Conservation (phyloP, 2,113 vertebrate species). For the Brevimyrus niger region DNA sequence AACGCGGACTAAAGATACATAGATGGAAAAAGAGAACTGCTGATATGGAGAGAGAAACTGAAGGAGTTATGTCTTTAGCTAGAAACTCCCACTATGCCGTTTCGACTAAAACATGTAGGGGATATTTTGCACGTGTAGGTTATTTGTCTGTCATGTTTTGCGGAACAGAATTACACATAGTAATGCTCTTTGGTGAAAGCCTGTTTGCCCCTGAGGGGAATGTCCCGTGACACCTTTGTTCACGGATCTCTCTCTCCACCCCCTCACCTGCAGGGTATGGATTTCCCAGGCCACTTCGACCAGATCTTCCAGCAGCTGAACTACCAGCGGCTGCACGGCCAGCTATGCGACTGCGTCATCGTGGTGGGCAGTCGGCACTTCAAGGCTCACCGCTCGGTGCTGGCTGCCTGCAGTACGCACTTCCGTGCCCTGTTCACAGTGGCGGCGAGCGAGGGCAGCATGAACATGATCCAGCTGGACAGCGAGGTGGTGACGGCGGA, state of each 20-base stretch:
- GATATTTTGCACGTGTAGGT: not conserved
- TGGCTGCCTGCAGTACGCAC: slow-evolving; percentile 94
- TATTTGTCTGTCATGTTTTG: not conserved
- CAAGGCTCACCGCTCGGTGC: slow-evolving; percentile 88
- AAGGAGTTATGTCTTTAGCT: not conserved
- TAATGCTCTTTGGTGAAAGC: not conserved
- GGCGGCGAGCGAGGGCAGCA: slow-evolving; percentile 80
- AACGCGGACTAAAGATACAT: not conserved
- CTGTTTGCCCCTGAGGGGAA: not conserved
- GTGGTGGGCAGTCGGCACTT: slow-evolving; percentile 90
- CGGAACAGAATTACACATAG: not conserved
- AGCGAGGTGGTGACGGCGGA: slow-evolving; percentile 94
- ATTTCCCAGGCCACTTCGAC: slow-evolving; percentile 96
- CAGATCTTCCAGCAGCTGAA: slow-evolving; percentile 97
- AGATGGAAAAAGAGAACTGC: not conserved
- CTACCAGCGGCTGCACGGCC: slow-evolving; percentile 87
- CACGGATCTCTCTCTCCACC: not conserved
- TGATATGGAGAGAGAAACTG: not conserved
- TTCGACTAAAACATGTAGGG: not conserved
- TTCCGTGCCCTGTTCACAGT: slow-evolving; percentile 92
- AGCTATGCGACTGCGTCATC: slow-evolving; percentile 92
- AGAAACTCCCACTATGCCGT: not conserved
- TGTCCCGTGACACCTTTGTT: not conserved
- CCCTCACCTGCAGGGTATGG: slow-evolving; percentile 71
- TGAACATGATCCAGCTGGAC: slow-evolving; percentile 96